Percentiles rank a stretch among this genome's conserved stretches.
phyloP scores from a whole-genome alignment of 1,140 invertebrate species.

The Achroia grisella region DNA sequence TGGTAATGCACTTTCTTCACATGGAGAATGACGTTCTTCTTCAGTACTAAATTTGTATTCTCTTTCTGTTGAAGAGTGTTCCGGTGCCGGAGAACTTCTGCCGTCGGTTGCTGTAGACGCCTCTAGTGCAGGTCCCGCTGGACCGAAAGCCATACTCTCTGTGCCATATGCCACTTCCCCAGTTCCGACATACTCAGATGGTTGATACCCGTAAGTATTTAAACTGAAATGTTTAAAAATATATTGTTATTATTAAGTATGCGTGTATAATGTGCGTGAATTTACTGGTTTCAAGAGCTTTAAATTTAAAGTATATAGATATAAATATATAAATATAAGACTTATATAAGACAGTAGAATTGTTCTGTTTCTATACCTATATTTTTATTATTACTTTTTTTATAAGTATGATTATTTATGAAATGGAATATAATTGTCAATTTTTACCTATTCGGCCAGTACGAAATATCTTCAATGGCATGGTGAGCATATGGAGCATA shows the following conservation, averaged over 20 bases:
- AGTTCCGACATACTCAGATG: slow-evolving; percentile 54
- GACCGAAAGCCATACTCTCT: slow-evolving; percentile 48
- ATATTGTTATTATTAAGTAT: too few species aligned
- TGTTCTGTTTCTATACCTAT: too few species aligned
- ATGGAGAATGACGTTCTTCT: slow-evolving; percentile 57
- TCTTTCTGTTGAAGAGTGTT: slow-evolving; percentile 46
- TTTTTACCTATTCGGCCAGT: slow-evolving; percentile 58
- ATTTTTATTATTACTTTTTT: too few species aligned
- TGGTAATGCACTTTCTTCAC: slow-evolving; percentile 37
- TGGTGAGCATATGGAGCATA: slow-evolving; percentile 63
- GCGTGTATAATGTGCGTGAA: too few species aligned
- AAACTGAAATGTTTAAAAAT: slow-evolving; percentile 47
- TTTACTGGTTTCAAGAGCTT: too few species aligned
- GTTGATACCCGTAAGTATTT: slow-evolving; percentile 62
- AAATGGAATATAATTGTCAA: background rate
- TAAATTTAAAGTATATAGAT: too few species aligned
- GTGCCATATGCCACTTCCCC: slow-evolving; percentile 47
- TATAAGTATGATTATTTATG: too few species aligned
- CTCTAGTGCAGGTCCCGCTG: slow-evolving; percentile 37
- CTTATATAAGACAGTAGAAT: too few species aligned
- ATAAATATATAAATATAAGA: too few species aligned
- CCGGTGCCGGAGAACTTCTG: slow-evolving; percentile 39
- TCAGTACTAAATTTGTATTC: slow-evolving; percentile 61
- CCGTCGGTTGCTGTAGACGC: slow-evolving; percentile 31
- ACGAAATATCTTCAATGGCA: slow-evolving; percentile 62